A percentile compares a stretch with the other conserved stretches of the same genome.
phyloP scores from a whole-genome alignment of 2,888 invertebrate species.

The Ecliptopera silaceata region DNA sequence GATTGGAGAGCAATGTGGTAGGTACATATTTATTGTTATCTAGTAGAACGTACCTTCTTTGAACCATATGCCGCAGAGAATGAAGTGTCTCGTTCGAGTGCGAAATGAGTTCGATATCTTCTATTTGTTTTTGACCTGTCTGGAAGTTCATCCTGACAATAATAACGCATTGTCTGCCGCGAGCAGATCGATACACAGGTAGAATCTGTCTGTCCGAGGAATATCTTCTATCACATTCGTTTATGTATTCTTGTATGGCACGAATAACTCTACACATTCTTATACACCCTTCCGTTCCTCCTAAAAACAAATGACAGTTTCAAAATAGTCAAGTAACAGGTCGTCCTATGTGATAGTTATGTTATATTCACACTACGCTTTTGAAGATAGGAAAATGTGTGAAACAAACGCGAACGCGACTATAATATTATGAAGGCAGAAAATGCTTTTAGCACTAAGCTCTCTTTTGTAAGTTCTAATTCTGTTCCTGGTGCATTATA shows the following conservation, averaged over 20 bases:
- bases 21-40: no score
- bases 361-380: no score
- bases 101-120: slow-evolving; percentile 95
- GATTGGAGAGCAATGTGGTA: no score
- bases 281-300: slow-evolving; percentile 70
- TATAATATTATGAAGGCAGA: no score
- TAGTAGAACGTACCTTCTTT: slow-evolving; percentile 78
- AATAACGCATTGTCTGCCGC: slow-evolving; percentile 94
- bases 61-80: slow-evolving; percentile 90
- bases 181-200: slow-evolving; percentile 94
- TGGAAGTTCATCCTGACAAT: slow-evolving; percentile 91
- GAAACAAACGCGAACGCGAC: not conserved
- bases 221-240: slow-evolving; percentile 95
- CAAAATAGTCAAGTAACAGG: not conserved
- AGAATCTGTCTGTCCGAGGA: slow-evolving; percentile 94
- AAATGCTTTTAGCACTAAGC: no score
- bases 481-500: no score
- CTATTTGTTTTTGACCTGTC: slow-evolving; percentile 92
- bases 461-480: no score
- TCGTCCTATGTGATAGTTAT: no score
- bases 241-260: slow-evolving; percentile 97
- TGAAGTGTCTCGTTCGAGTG: slow-evolving; percentile 97
- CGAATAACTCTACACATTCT: slow-evolving; percentile 96
- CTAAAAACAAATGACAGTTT: slow-evolving; percentile 46
- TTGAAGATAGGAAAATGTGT: no score